A percentile compares a stretch with the other conserved stretches of the same genome.
These are phyloP conservation scores for Pomatorhinus ruficollis DNA, from an alignment of 2,113 vertebrate genomes.

Conservation along the genomic window DNA sequence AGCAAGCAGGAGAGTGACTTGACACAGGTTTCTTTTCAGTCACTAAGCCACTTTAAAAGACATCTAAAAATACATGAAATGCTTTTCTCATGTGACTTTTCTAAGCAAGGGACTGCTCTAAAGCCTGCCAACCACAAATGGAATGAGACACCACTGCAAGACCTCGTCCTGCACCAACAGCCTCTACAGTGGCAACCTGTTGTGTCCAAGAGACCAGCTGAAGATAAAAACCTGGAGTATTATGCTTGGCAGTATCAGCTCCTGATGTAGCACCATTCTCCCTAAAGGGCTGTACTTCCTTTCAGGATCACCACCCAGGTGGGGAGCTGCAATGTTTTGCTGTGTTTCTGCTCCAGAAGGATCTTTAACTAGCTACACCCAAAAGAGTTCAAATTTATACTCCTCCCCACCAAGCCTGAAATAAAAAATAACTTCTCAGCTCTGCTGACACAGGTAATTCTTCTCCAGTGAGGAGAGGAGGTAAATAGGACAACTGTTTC, in stretches of 20 bases:
- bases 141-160: not conserved
- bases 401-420: not conserved
- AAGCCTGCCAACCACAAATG: conserved; percentile 20
- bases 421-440: not conserved
- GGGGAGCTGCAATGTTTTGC: not conserved
- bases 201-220: not conserved
- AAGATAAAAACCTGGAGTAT: not conserved
- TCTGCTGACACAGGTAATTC: conserved; percentile 38
- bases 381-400: not conserved
- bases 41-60: conserved; percentile 38
- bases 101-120: not conserved
- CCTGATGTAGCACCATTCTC: not conserved
- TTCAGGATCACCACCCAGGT: not conserved
- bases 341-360: not conserved
- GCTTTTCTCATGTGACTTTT: conserved; percentile 38
- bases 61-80: conserved; percentile 50
- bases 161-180: not conserved
- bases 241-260: not conserved
- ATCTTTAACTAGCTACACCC: not conserved
- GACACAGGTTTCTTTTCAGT: not conserved
- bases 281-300: not conserved
- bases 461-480: not conserved
- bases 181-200: not conserved
- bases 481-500: not conserved
- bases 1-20: not conserved